Conservation (phyloP, 2,113 vertebrate genomes). For the Atherinomorus stipes region DNA sequence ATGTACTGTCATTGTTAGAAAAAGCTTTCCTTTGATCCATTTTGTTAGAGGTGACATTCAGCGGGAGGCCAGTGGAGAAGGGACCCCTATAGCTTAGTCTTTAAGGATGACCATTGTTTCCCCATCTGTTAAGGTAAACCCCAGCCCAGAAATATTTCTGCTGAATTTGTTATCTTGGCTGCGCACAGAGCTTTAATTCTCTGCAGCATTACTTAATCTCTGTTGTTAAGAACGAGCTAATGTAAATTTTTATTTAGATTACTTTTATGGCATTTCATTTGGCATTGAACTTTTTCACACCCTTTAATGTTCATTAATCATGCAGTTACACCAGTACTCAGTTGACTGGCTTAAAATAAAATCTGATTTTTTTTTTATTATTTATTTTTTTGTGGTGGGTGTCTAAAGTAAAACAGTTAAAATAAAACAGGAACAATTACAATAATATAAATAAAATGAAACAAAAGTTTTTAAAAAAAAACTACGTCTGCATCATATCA, state of each 20-base stretch:
- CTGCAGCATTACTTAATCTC: neutral
- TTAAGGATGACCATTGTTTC: slow-evolving; percentile 72
- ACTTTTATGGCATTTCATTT: neutral
- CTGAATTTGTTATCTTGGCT: slow-evolving; percentile 45
- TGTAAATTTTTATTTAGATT: neutral
- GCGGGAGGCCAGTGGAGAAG: slow-evolving; percentile 70
- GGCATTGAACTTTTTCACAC: neutral
- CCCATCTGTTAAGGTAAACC: slow-evolving; percentile 72
- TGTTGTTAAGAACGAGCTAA: neutral
- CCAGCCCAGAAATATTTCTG: slow-evolving; percentile 57
- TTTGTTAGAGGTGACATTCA: slow-evolving; percentile 81
- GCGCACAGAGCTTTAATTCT: neutral
- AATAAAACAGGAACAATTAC: too few relatives aligned
- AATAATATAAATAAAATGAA: too few relatives aligned
- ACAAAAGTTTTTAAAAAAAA: too few relatives aligned
- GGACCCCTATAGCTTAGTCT: slow-evolving; percentile 67
- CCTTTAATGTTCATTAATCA: neutral
- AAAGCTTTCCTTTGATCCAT: slow-evolving; percentile 55
- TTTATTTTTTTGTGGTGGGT: too few relatives aligned
- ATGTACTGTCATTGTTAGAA: slow-evolving; percentile 6
- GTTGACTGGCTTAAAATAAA: too few relatives aligned
- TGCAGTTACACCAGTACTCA: too few relatives aligned
- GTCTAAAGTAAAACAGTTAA: too few relatives aligned
- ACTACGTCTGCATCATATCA: too few relatives aligned
- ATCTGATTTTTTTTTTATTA: too few relatives aligned